A percentile compares a stretch with the other conserved stretches of the same genome.
These are phyloP conservation scores for Flabesymbios commensalis DNA, from an alignment of 2,888 invertebrate genomes.

Conservation along the genomic window DNA sequence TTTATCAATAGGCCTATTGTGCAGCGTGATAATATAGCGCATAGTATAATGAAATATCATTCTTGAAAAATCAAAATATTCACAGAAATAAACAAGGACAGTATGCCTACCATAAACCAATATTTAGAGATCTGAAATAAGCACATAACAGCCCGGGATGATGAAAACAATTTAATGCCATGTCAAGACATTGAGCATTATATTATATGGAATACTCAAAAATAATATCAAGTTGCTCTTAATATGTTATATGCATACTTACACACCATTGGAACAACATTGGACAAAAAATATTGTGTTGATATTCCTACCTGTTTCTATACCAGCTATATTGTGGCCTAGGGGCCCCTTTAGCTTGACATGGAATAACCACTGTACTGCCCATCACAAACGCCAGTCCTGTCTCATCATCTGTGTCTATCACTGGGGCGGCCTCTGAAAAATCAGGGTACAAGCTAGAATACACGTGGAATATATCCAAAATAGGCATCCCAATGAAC, in stretches of 20 bases:
- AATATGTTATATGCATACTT: no score
- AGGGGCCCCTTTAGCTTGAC: constrained; percentile 23
- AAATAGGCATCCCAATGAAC: no score
- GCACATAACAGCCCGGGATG: no score
- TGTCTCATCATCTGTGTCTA: not conserved
- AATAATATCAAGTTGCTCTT: no score
- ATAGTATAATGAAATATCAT: not conserved
- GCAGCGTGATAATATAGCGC: not conserved
- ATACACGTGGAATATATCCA: no score
- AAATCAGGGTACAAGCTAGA: not conserved
- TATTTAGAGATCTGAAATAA: no score
- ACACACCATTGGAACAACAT: no score
- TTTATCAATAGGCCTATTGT: not conserved
- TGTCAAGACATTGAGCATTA: no score
- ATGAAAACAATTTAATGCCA: no score
- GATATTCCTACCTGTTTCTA: constrained; percentile 30
- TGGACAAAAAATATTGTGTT: no score
- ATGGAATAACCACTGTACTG: constrained; percentile 17
- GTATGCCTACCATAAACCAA: no score
- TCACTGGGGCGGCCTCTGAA: constrained; percentile 26
- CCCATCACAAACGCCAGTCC: constrained; percentile 3
- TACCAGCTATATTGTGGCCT: constrained; percentile 31
- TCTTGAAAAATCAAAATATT: not conserved
- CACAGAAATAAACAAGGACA: not conserved
- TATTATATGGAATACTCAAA: no score